Percentiles rank a stretch among this genome's conserved stretches.
Conservation (phyloP, 2,797 vertebrate genomes). For the Mastacembelus armatus region DNA sequence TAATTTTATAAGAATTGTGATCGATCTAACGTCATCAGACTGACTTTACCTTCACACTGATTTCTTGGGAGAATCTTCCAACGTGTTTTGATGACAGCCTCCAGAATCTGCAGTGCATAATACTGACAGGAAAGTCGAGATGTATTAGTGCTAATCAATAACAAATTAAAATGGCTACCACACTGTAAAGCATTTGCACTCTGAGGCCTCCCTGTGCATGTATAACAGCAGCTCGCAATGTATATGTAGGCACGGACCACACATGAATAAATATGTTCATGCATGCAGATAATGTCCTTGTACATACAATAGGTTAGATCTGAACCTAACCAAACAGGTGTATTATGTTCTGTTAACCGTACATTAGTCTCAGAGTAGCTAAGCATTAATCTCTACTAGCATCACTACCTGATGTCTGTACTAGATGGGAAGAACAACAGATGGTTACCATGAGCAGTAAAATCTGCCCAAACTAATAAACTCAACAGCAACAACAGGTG, state of each 20-base stretch:
- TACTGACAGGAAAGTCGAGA: slow-evolving; percentile 82
- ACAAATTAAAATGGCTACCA: neutral
- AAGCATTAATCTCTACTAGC: neutral
- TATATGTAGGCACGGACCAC: neutral
- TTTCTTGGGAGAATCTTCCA: slow-evolving; percentile 99
- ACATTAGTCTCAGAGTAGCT: too few relatives aligned
- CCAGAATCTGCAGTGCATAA: slow-evolving; percentile 98
- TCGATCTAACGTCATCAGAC: neutral
- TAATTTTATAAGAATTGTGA: neutral
- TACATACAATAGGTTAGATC: too few relatives aligned
- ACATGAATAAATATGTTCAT: neutral
- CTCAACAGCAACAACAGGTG: neutral
- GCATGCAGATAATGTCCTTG: too few relatives aligned
- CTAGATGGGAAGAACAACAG: neutral
- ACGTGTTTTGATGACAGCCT: slow-evolving; percentile 98
- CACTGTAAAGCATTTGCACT: fast-evolving
- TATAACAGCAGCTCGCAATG: neutral
- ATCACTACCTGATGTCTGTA: neutral
- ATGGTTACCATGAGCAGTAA: neutral
- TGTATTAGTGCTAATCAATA: neutral
- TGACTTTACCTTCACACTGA: slow-evolving; percentile 93
- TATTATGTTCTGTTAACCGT: too few relatives aligned
- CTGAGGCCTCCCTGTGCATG: neutral
- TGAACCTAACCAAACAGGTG: too few relatives aligned
- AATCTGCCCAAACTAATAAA: neutral